phyloP scores from a whole-genome alignment of 2,113 vertebrate species.

The Myanophis thanlyinensis region DNA sequence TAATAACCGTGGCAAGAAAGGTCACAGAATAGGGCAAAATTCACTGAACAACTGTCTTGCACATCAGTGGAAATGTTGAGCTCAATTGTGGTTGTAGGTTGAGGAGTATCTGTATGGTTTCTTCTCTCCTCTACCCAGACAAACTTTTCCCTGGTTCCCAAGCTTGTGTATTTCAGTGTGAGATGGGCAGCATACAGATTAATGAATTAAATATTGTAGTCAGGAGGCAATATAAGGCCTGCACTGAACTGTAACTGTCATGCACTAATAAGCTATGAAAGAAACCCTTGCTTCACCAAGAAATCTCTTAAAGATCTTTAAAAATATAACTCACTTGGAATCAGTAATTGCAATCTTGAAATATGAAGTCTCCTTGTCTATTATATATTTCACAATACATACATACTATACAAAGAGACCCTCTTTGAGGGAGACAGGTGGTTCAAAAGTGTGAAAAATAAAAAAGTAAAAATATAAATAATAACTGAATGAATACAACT shows the following conservation, averaged over 20 bases:
- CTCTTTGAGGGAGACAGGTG: neutral
- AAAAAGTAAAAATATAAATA: neutral
- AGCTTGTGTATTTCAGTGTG: neutral
- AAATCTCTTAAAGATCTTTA: neutral
- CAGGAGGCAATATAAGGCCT: neutral
- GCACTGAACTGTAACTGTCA: neutral
- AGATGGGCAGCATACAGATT: neutral
- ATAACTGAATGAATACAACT: neutral
- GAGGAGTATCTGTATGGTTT: neutral
- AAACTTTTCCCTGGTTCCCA: neutral
- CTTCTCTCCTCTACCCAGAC: neutral
- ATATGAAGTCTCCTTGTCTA: neutral
- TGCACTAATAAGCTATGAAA: neutral
- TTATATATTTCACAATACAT: neutral
- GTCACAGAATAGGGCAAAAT: too few species aligned
- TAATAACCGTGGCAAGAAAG: too few species aligned
- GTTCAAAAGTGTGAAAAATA: neutral
- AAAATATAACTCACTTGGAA: neutral
- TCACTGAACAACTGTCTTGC: too few species aligned
- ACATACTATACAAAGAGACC: neutral
- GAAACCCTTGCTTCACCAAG: too few species aligned
- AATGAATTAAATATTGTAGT: neutral
- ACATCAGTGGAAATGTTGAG: too few species aligned
- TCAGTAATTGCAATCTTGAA: neutral
- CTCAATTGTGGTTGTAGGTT: neutral